Evolutionary conservation across 2,888 invertebrate genomes (phyloP).

Genomic region (Noctua janthe): DNA sequence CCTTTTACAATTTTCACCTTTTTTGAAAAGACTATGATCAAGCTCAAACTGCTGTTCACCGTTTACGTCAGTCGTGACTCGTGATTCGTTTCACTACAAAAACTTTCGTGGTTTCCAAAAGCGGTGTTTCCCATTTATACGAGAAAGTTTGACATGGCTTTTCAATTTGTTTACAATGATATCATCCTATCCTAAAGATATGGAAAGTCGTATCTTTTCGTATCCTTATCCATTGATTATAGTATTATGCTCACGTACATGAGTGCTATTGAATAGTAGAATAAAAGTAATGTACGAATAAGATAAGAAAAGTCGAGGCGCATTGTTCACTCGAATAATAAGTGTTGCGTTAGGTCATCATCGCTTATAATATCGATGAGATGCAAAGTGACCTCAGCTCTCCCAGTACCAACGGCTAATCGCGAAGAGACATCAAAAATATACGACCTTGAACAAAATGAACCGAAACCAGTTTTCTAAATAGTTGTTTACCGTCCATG

Average conservation of each 20-base stretch:
- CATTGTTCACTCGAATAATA: slow-evolving; percentile 64
- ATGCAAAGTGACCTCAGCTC: slow-evolving; percentile 78
- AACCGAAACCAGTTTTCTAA: slow-evolving; percentile 74
- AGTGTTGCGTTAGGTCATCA: slow-evolving; percentile 78
- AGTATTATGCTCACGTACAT: slow-evolving; percentile 7
- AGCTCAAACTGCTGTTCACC: not conserved
- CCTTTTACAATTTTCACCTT: not conserved
- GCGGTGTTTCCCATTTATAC: slow-evolving; percentile 2
- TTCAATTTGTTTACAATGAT: slow-evolving; percentile 52
- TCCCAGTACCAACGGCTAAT: slow-evolving; percentile 70
- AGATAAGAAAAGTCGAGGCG: slow-evolving; percentile 55
- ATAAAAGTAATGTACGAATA: slow-evolving; percentile 27
- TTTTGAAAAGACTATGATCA: not conserved
- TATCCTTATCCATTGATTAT: slow-evolving; percentile 47
- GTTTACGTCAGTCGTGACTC: slow-evolving; percentile 20
- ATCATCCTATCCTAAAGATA: slow-evolving; percentile 34
- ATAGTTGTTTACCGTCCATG: slow-evolving; percentile 64
- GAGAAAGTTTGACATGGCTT: slow-evolving; percentile 41
- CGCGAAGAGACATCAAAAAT: slow-evolving; percentile 70
- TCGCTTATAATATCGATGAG: slow-evolving; percentile 82
- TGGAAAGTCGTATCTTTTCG: slow-evolving; percentile 12
- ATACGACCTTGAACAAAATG: slow-evolving; percentile 72
- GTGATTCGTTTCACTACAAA: slow-evolving; percentile 26
- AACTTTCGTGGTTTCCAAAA: slow-evolving; percentile 30
- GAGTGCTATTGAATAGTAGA: slow-evolving; percentile 33